Evolutionary conservation across 2,888 invertebrate species (phyloP), one percentile per base, ranked within the genome.

Genomic region (Archips xylosteana): DNA sequence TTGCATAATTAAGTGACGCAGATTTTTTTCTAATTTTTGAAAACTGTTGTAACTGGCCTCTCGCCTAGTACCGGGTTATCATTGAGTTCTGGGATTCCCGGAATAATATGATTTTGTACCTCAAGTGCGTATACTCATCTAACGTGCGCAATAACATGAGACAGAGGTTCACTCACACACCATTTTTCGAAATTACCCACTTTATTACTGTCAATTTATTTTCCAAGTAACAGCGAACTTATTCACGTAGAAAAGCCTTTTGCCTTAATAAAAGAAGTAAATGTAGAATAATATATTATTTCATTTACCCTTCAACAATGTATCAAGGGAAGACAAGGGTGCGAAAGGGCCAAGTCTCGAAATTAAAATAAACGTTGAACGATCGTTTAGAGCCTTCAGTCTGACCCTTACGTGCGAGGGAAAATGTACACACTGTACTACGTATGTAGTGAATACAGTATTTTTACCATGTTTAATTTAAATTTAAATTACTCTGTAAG

Each of bases 291-390:
- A 74, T 74, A 74, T 74, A 74, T 74, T 76, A 76, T 74, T 76
- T 76, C 42, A 76, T 74, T 76, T 76, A 67, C 66, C 75, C 67
- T 70, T 74, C 74, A 76, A 74, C 74, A 76, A 76, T 76, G 75
- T 76, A 76, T 74, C 75, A 76, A 70, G 74, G 32, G 74, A 71
- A 76, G 75, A 76, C 75, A 76, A 76, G 75, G 75, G 75, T 76
- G 71, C 61, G 66, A 74, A 75, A 74, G 74, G 75, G 74, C 74
- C 74, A 71, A 69, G 69, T 67, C 70, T 74, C 75, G 70, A 75
- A 76, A 76, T 76, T 74, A 76, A 76, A 76, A 75, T 74, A 75
- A 75, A 74, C 74, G 75, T 76, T 76, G 75, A 76, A 74, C 71
- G 75, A 76, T 76, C 73, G 75, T 76, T 74, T 68, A 71, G 75